Conservation (phyloP, 2,888 invertebrate species). For the Drosophila imparisetae region DNA sequence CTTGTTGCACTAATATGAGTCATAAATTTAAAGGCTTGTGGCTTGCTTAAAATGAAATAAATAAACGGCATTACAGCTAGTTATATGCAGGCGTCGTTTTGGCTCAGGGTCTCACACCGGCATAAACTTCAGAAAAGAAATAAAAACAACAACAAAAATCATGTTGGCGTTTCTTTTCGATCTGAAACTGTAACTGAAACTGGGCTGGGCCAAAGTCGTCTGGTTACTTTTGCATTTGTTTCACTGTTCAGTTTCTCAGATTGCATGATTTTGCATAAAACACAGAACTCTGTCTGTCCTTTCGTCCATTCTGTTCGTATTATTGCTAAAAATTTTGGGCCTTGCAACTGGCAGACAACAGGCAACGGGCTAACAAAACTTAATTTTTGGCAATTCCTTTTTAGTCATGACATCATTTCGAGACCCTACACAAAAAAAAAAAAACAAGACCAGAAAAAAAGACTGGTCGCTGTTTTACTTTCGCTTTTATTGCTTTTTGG, state of each 20-base stretch:
- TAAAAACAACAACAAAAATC: conserved; percentile 16
- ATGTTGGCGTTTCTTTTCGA: conserved; percentile 43
- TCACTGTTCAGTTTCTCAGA: conserved; percentile 46
- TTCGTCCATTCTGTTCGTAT: conserved; percentile 34
- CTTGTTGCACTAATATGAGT: conserved; percentile 67
- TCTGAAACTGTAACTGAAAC: conserved; percentile 48
- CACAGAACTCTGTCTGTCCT: conserved; percentile 42
- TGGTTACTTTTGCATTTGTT: conserved; percentile 76
- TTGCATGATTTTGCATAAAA: conserved; percentile 71
- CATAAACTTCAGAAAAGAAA: conserved; percentile 19
- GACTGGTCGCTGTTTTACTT: conserved; percentile 80
- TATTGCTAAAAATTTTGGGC: conserved; percentile 54
- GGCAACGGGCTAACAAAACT: conserved; percentile 32
- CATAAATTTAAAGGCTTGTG: conserved; percentile 74
- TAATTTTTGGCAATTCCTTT: conserved; percentile 74
- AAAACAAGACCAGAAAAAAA: conserved; percentile 46
- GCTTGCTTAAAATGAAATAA: conserved; percentile 66
- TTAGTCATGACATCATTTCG: conserved; percentile 76
- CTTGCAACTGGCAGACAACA: conserved; percentile 43
- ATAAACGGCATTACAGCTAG: conserved; percentile 74
- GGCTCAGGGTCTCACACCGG: conserved; percentile 67
- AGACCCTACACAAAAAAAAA: conserved; percentile 58
- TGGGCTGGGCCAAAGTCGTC: conserved; percentile 73
- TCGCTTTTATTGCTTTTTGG: conserved; percentile 73
- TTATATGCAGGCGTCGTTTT: conserved; percentile 63